These are phyloP conservation scores for Sebastes jordani DNA, from an alignment of 2,797 vertebrate species.

Conservation along the genomic window DNA sequence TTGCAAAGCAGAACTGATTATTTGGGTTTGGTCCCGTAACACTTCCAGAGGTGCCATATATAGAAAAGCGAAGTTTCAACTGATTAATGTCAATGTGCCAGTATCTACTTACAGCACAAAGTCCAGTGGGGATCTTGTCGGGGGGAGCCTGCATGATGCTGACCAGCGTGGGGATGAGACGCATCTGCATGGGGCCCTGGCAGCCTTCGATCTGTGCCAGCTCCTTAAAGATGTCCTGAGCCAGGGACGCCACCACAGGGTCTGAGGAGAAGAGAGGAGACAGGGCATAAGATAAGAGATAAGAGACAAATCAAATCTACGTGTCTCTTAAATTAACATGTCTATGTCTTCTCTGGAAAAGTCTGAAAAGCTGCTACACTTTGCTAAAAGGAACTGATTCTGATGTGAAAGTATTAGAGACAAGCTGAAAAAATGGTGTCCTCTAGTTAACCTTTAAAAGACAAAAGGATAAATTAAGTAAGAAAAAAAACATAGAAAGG, in stretches of 20 bases:
- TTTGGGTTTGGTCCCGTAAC: not conserved
- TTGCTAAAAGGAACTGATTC: not conserved
- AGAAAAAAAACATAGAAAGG: not conserved
- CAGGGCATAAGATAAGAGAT: not conserved
- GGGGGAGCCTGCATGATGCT: slow-evolving; percentile 98
- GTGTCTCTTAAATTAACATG: not conserved
- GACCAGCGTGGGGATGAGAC: slow-evolving; percentile 96
- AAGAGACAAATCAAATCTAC: not conserved
- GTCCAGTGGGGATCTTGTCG: slow-evolving; percentile 96
- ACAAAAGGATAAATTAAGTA: not conserved
- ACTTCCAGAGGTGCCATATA: not conserved
- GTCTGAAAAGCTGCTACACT: not conserved
- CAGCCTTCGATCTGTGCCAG: slow-evolving; percentile 97
- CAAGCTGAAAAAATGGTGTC: not conserved
- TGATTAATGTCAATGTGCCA: not conserved
- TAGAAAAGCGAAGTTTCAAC: not conserved
- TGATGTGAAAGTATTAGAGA: not conserved
- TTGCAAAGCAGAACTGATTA: not conserved
- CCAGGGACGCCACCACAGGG: slow-evolving; percentile 96
- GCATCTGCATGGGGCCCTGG: slow-evolving; percentile 97
- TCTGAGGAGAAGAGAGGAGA: slow-evolving; percentile 77
- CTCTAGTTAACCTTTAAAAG: not conserved
- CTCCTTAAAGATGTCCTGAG: slow-evolving; percentile 99
- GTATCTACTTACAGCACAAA: slow-evolving; percentile 90
- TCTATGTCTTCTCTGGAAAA: not conserved